phyloP scores from a whole-genome alignment of 1,140 invertebrate genomes.

The Dreissena rostriformis region DNA sequence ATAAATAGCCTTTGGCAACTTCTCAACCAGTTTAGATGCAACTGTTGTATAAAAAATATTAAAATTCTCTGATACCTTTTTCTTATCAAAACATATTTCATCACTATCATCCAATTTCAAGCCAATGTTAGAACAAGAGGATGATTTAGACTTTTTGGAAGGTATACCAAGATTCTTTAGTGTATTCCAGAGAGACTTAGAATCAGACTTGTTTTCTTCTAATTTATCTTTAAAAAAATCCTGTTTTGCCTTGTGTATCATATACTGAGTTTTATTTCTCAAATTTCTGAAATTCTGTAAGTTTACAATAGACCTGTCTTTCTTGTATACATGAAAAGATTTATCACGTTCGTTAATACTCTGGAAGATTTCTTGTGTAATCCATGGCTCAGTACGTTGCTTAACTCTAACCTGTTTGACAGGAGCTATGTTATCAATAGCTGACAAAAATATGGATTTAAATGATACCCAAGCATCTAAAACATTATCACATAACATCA shows the following conservation, averaged over 20 bases:
- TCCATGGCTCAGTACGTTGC: conserved; percentile 23
- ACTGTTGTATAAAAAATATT: conserved; percentile 27
- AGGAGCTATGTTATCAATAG: neutral
- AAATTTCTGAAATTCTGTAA: too few species aligned
- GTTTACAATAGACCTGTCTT: neutral
- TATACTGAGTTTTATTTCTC: neutral
- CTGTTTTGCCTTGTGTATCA: conserved; percentile 25
- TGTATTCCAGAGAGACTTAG: conserved; percentile 26
- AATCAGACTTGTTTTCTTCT: conserved; percentile 32
- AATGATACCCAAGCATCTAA: conserved; percentile 3
- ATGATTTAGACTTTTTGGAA: conserved; percentile 17
- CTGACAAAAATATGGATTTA: neutral
- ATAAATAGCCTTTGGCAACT: conserved; percentile 6
- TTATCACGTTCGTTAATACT: neutral
- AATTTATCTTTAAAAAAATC: conserved; percentile 5
- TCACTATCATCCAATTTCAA: conserved; percentile 15
- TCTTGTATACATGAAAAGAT: neutral
- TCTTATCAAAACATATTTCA: conserved; percentile 40
- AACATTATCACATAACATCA: neutral
- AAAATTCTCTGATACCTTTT: conserved; percentile 18
- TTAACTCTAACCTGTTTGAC: neutral
- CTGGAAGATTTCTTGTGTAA: neutral
- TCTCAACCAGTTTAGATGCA: conserved; percentile 18
- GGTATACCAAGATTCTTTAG: conserved; percentile 36
- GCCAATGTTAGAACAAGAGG: conserved; percentile 30